Evolutionary conservation across 1,140 invertebrate species (phyloP).

Genomic region (Pseudomyrmex dendroicus): DNA sequence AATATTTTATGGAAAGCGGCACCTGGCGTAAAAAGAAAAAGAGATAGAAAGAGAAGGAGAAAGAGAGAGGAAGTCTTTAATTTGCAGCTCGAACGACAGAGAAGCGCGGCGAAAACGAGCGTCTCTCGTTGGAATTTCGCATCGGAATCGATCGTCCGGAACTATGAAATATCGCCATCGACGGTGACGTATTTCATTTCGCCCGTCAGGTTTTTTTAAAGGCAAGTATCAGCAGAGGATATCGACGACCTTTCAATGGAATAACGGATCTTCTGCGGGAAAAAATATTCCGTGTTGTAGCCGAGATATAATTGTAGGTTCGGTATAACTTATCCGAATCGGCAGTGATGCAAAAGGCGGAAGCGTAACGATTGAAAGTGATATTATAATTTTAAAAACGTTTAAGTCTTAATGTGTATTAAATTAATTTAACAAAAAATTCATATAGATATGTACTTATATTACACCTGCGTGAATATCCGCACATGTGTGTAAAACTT

Average conservation of each 20-base stretch:
- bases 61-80: conserved; percentile 55
- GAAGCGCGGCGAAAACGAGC: conserved; percentile 19
- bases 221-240: conserved; percentile 67
- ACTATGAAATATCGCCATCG: conserved; percentile 71
- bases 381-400: conserved; percentile 35
- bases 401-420: conserved; percentile 19
- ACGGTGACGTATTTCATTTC: conserved; percentile 73
- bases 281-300: conserved; percentile 58
- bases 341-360: neutral
- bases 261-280: conserved; percentile 62
- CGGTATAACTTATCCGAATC: conserved; percentile 23
- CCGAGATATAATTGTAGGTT: conserved; percentile 37
- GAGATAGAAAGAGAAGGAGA: too few species aligned
- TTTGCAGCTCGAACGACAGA: conserved; percentile 55
- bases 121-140: conserved; percentile 62
- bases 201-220: conserved; percentile 67
- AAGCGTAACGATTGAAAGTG: neutral
- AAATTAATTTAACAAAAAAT: conserved; percentile 40
- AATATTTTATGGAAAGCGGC: conserved; percentile 30
- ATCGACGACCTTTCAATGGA: conserved; percentile 72
- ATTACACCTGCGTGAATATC: too few species aligned
- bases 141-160: conserved; percentile 69
- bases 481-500: conserved; percentile 7
- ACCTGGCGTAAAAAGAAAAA: neutral
- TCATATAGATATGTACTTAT: neutral